These are phyloP conservation scores for Pipra filicauda DNA, from an alignment of 2,113 vertebrate genomes.

Conservation along the genomic window DNA sequence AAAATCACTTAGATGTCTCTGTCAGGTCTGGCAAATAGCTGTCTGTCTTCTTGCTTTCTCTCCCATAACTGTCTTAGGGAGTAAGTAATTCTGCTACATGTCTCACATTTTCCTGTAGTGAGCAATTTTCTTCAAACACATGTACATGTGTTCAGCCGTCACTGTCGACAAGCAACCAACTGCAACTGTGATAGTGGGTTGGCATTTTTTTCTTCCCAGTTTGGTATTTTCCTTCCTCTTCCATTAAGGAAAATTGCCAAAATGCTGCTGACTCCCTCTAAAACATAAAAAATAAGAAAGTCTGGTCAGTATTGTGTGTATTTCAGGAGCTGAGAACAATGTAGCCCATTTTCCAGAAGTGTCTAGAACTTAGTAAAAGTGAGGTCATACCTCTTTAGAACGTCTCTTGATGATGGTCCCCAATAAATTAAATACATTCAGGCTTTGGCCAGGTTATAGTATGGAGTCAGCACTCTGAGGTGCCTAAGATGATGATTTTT, in stretches of 20 bases:
- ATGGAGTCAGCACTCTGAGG: not conserved
- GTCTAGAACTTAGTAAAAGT: not conserved
- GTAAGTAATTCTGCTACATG: not conserved
- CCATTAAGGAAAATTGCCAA: constrained; percentile 7
- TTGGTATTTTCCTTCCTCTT: constrained; percentile 4
- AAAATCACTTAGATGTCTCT: not conserved
- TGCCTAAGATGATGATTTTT: not conserved
- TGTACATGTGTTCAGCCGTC: not conserved
- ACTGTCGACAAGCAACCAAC: not conserved
- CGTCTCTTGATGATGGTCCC: not conserved
- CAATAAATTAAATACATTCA: not conserved
- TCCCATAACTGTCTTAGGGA: not conserved
- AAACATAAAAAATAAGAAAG: not conserved
- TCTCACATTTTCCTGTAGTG: not conserved
- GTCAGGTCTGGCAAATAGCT: constrained; percentile 7
- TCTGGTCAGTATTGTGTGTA: not conserved
- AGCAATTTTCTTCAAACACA: not conserved
- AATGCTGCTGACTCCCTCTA: not conserved
- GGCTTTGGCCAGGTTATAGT: not conserved
- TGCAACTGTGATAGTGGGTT: not conserved
- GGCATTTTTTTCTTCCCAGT: not conserved
- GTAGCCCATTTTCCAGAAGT: not conserved
- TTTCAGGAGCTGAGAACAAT: not conserved
- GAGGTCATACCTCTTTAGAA: not conserved
- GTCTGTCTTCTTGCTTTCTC: not conserved